A percentile compares a stretch with the other conserved stretches of the same genome.
These are phyloP conservation scores for Catalaphyllia jardinei DNA, from an alignment of 64 coral and sea anemone genomes.

Conservation along the genomic window DNA sequence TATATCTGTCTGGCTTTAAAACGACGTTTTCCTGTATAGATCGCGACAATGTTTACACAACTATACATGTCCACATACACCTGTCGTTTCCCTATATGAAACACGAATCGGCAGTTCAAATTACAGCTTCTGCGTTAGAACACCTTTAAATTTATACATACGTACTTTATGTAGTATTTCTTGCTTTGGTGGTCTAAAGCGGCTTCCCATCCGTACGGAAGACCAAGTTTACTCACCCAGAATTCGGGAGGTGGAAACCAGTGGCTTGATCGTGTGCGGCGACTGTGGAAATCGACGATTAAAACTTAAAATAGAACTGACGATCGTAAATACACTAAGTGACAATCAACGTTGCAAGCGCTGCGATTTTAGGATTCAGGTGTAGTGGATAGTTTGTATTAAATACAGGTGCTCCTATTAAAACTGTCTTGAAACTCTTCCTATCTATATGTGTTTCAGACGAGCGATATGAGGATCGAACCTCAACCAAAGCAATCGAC, in stretches of 20 bases:
- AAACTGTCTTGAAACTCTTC: background rate
- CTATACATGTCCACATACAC: background rate
- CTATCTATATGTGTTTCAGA: background rate
- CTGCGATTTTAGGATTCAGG: background rate
- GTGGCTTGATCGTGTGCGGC: conserved; percentile 56
- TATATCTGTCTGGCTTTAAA: background rate
- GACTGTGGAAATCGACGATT: conserved; percentile 44
- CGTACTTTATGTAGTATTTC: conserved; percentile 94
- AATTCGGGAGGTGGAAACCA: conserved; percentile 89
- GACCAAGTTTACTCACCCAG: conserved; percentile 83
- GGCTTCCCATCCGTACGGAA: conserved; percentile 90
- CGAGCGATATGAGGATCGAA: background rate
- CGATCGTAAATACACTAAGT: background rate
- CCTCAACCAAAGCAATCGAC: background rate
- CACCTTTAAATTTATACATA: background rate
- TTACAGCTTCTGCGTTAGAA: background rate
- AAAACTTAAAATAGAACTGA: background rate
- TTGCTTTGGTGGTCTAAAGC: conserved; percentile 56
- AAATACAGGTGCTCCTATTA: background rate
- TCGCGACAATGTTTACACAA: background rate
- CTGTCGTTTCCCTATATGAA: background rate
- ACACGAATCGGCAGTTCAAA: background rate
- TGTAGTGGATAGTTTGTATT: background rate
- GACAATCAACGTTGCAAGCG: background rate
- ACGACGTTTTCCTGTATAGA: too few species aligned